phyloP scores from a whole-genome alignment of 1,140 invertebrate genomes.

The silkworm (Bombyx mori) region ASM3026992v2 NC_085124.1:6517001-6517500 shows the following conservation, averaged over 20 bases:
- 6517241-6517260: conserved; percentile 78
- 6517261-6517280: conserved; percentile 81
- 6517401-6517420: conserved; percentile 27
- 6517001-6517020: too few species aligned
- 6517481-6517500: too few species aligned
- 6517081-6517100: conserved; percentile 80
- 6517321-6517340: conserved; percentile 77
- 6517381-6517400: conserved; percentile 73
- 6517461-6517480: too few species aligned
- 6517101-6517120: conserved; percentile 78
- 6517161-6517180: conserved; percentile 80
- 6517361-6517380: conserved; percentile 52
- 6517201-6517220: conserved; percentile 78
- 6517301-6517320: conserved; percentile 80
- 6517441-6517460: too few species aligned
- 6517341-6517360: conserved; percentile 70
- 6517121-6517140: conserved; percentile 75
- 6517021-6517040: too few species aligned
- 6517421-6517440: too few species aligned
- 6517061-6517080: conserved; percentile 61
- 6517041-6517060: too few species aligned
- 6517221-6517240: conserved; percentile 76
- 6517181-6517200: conserved; percentile 77
- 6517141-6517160: conserved; percentile 79
- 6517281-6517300: conserved; percentile 79